Evolutionary conservation across 64 coral and sea anemone species (phyloP).

Genomic region (Dendrophyllia cribrosa): DNA sequence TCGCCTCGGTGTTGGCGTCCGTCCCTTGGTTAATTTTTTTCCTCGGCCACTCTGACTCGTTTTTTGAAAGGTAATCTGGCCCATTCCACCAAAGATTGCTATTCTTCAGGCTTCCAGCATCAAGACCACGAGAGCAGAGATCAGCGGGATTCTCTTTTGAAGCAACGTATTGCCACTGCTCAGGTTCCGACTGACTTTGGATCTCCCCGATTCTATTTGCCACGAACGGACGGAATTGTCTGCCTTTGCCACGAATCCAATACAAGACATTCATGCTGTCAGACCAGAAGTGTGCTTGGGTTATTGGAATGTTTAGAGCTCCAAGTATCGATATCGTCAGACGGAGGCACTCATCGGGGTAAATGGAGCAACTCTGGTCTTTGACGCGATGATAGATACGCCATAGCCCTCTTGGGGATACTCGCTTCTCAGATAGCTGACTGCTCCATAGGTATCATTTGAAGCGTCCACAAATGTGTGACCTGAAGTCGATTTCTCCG

Average conservation of each 20-base stretch:
- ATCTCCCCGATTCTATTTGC: slow-evolving; percentile 55
- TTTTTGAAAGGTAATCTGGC: no score
- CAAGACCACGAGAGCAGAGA: slow-evolving; percentile 6
- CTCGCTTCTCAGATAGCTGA: slow-evolving; percentile 43
- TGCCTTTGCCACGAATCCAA: slow-evolving; percentile 24
- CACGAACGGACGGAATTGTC: slow-evolving; percentile 49
- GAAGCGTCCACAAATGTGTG: slow-evolving; percentile 54
- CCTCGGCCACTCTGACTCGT: neutral
- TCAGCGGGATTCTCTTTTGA: slow-evolving; percentile 28
- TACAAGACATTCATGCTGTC: slow-evolving; percentile 46
- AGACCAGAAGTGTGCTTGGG: slow-evolving; percentile 28
- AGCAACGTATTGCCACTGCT: slow-evolving; percentile 14
- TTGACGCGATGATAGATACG: slow-evolving; percentile 26
- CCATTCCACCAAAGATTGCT: slow-evolving; percentile 3
- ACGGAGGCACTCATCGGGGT: slow-evolving; percentile 22
- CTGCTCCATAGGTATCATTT: slow-evolving; percentile 52
- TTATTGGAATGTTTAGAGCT: neutral
- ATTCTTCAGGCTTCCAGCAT: neutral
- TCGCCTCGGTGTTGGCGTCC: no score
- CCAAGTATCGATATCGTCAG: slow-evolving; percentile 18
- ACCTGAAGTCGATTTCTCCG: neutral
- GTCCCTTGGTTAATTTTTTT: no score
- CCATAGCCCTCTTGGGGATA: neutral
- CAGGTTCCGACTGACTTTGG: neutral
- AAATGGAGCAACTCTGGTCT: slow-evolving; percentile 42